These are phyloP conservation scores for Pteropus rufus DNA, from an alignment of 2,797 vertebrate species.

Conservation along the genomic window DNA sequence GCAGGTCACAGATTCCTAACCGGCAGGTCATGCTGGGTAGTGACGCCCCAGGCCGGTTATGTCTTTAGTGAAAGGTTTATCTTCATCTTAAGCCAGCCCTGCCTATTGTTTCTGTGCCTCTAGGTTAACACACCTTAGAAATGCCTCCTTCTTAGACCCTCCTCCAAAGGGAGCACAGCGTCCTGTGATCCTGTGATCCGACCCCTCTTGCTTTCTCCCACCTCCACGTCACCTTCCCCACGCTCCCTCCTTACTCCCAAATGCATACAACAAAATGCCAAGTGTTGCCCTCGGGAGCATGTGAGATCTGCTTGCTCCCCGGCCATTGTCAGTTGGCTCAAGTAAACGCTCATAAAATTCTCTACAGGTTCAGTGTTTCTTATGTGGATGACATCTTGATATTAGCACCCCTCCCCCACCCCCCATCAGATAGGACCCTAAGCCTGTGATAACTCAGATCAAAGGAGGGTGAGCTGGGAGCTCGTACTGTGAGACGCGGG, in stretches of 20 bases:
- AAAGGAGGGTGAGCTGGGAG: no score
- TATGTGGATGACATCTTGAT: neutral
- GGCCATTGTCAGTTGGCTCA: neutral
- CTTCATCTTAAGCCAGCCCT: neutral
- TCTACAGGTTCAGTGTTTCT: neutral
- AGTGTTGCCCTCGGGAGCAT: neutral
- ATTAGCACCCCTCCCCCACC: neutral
- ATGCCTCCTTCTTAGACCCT: neutral
- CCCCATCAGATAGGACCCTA: neutral
- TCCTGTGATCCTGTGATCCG: fast-evolving
- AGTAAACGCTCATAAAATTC: neutral
- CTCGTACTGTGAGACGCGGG: no score
- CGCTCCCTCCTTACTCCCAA: no score
- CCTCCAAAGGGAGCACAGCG: neutral
- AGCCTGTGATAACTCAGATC: neutral
- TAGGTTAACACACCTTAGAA: neutral
- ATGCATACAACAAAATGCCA: no score
- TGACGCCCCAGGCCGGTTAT: fast-evolving
- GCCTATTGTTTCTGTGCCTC: no score
- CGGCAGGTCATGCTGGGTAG: neutral
- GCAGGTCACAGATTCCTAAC: no score
- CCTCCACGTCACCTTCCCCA: neutral
- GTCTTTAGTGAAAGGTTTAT: neutral
- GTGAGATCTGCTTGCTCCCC: neutral
- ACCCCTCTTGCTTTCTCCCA: neutral